Base-by-base conservation (phyloP, 2,888 invertebrate species). In the Tetragonula carbonaria region DNA sequence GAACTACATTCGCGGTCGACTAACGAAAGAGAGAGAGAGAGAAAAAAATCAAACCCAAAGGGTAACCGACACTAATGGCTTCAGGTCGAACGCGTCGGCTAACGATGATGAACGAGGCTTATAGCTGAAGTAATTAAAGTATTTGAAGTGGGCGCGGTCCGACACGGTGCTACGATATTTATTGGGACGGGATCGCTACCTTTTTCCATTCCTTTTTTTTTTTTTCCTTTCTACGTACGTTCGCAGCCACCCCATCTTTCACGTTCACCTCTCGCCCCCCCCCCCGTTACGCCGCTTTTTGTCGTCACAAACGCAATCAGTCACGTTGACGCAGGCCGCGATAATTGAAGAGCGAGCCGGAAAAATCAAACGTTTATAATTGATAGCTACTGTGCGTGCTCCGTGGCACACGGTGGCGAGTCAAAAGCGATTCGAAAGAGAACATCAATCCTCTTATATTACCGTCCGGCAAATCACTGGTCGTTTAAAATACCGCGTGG, bases 91-190 rank as follows among this genome's bases (percentile, higher is more conserved):
- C 83, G 84, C 79, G 77, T 77, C 71, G 78, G 63, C 78, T 91
- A 91, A 91, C 89, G 86, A 91, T 91, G 91, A 91, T 90, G 86
- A 91, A 91, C 87, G 90, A 91, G 87, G 78, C 82, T 89, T 90
- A 90, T 86, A 80, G 87, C 53, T 68, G 82, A 84, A 88, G 83
- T 89, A 91, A 91, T 91, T 91, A 91, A 91, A 91, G 86, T 88
- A 91, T 90, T 90, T 87, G 74, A 86, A 90, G 86, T 87, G 85
- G 81, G 79, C 80, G 84, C 65, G 79, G 80, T 78, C 78, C 70
- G 82, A 74, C 79, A 76, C 78, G 59, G 74, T 45, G 38, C 38
- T 63, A 74, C 75, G 80, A 85, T 90, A 88, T 89, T 88, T 89
- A 89, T 87, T 87, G 83, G 77, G 28, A 80, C 82, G 76, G 77